Evolutionary conservation across 2,888 invertebrate species (phyloP), one percentile per base, ranked within the genome.

Genomic region (Lysandra coridon): DNA sequence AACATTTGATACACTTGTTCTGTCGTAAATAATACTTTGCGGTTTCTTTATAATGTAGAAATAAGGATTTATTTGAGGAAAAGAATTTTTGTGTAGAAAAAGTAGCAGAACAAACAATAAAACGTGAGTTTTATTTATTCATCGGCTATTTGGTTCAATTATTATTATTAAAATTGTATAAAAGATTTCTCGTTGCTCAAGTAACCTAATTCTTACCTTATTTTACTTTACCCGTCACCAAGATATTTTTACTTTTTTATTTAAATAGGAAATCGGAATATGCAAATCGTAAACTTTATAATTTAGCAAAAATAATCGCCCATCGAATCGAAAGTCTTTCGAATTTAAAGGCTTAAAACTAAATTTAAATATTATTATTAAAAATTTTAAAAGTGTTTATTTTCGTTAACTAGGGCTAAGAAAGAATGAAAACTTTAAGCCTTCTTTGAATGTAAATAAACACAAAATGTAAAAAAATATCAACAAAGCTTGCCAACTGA

Each of bases 1-100:
- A 49, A 23, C 49, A 75, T 75, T 75, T 75, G 44, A 75, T 75
- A 75, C 75, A 23, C 75, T 75, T 75, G 49, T 75, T 49, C 12
- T 14, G 49, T 75, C 49, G 44, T 49, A 49, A 23, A 53, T 44
- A 44, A 49, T 75, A 23, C 49, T 44, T 75, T 75, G 49, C 14
- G 23, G 23, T 49, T 49, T 49, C 30, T 23, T 44, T 75, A 30
- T 75, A 23, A 44, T 44, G 75, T 75, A 23, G 14, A 2, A 37
- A 69, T 33, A 69, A 33, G 69, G 14, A 37, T 64, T 7, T 30
- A 62, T 23, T 4, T 64, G 17, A 3, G 30, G 12, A 64, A 30
- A 69, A 37, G 5, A 37, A 69, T 33, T 69, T 33, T 37, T 37
- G 17, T 23, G 17, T 0, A 64, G 10, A 23, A 30, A 64, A 30